Percentiles rank a stretch among this genome's conserved stretches.
Conservation (phyloP, 1,140 invertebrate genomes). For the Brachionus paranguensis region DNA sequence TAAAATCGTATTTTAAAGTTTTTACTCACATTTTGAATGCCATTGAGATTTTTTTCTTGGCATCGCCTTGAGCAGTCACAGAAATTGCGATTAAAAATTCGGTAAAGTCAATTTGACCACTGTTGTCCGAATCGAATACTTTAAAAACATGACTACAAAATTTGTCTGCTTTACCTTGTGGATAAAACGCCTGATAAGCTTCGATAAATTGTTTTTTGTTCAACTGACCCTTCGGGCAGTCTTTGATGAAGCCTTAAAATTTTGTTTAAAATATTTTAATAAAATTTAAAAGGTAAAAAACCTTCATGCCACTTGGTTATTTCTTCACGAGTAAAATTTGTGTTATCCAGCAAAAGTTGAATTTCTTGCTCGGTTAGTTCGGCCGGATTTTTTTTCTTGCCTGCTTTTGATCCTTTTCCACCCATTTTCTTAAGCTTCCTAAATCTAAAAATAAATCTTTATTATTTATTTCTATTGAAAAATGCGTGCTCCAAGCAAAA, state of each 20-base stretch:
- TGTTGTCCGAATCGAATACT: conserved; percentile 29
- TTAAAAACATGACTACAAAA: conserved; percentile 35
- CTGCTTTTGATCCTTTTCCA: background rate
- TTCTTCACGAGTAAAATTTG: conserved; percentile 53
- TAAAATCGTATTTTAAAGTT: background rate
- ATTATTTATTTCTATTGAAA: background rate
- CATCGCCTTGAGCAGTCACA: conserved; percentile 27
- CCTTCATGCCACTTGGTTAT: conserved; percentile 56
- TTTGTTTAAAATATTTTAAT: background rate
- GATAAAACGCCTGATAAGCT: conserved; percentile 27
- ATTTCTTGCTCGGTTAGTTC: conserved; percentile 49
- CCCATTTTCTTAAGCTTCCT: background rate
- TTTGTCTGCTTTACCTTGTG: conserved; percentile 29
- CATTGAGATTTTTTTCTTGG: background rate
- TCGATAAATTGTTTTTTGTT: conserved; percentile 40
- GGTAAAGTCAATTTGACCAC: conserved; percentile 36
- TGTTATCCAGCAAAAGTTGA: conserved; percentile 52
- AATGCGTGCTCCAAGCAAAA: background rate
- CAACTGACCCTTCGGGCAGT: conserved; percentile 41
- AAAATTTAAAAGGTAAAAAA: background rate
- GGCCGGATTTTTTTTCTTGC: conserved; percentile 8
- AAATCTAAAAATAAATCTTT: background rate
- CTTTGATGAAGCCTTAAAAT: conserved; percentile 3
- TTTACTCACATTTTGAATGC: conserved; percentile 9
- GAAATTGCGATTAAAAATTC: conserved; percentile 37